phyloP scores from a whole-genome alignment of 2,113 vertebrate species.

The Chiloscyllium plagiosum region DNA sequence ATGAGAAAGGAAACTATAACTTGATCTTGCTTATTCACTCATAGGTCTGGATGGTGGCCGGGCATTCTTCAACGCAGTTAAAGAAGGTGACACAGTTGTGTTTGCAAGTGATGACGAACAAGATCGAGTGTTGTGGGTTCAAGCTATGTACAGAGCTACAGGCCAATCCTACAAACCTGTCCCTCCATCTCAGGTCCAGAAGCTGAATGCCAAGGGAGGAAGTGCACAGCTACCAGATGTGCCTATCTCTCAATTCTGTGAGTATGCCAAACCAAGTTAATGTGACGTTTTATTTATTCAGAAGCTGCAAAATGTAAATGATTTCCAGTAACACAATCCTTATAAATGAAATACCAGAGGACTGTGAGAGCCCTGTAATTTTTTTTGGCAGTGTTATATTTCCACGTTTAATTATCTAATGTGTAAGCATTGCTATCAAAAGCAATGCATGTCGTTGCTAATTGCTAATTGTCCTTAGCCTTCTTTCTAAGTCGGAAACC shows the following conservation, averaged over 20 bases:
- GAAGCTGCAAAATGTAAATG: neutral
- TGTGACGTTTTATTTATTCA: neutral
- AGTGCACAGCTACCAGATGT: constrained; percentile 54
- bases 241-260: constrained; percentile 67
- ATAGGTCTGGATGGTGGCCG: constrained; percentile 83
- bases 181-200: constrained; percentile 69
- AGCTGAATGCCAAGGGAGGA: constrained; percentile 70
- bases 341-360: neutral
- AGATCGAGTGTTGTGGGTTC: constrained; percentile 85
- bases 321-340: neutral
- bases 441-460: neutral
- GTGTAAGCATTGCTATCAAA: neutral
- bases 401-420: neutral
- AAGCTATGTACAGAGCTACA: constrained; percentile 93
- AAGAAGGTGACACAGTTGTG: constrained; percentile 85
- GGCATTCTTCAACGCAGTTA: constrained; percentile 88
- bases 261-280: constrained; percentile 45
- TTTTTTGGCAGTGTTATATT: neutral
- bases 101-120: constrained; percentile 90
- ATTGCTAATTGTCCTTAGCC: neutral
- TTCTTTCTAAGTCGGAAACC: neutral
- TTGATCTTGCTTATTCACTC: neutral
- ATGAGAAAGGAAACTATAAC: neutral
- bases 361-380: neutral
- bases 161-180: constrained; percentile 93